Evolutionary conservation across 2,797 vertebrate genomes (phyloP).

Genomic region (Tapera naevia): DNA sequence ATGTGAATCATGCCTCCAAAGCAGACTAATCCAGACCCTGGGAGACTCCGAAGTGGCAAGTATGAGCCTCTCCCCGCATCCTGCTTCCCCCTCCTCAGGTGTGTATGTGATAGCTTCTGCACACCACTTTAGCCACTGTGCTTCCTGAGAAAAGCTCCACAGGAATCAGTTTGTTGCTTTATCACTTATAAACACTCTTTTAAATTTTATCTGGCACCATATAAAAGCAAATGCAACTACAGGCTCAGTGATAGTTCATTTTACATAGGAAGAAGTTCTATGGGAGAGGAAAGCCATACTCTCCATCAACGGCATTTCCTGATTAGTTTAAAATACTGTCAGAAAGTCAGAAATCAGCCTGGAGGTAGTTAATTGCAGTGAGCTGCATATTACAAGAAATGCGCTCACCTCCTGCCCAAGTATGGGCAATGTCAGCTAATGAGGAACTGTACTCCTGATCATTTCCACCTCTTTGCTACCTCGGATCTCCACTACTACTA

Average conservation of each 20-base stretch:
- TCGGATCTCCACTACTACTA: background rate
- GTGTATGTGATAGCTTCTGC: background rate
- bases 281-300: background rate
- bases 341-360: background rate
- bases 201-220: background rate
- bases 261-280: background rate
- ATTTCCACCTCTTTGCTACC: background rate
- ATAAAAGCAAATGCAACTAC: background rate
- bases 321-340: background rate
- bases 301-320: background rate
- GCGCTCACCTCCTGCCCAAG: background rate
- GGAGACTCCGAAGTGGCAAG: background rate
- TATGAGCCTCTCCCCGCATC: background rate
- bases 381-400: background rate
- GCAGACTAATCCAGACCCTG: background rate
- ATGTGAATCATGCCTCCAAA: background rate
- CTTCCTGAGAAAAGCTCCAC: background rate
- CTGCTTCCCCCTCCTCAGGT: background rate
- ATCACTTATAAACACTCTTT: background rate
- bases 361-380: background rate
- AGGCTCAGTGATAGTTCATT: background rate
- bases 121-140: background rate
- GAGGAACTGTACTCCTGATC: background rate
- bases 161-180: background rate
- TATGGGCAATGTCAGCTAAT: background rate